These are phyloP conservation scores for Protobothrops flavoviridis DNA, from an alignment of 2,113 vertebrate genomes.

Conservation along the genomic window DNA sequence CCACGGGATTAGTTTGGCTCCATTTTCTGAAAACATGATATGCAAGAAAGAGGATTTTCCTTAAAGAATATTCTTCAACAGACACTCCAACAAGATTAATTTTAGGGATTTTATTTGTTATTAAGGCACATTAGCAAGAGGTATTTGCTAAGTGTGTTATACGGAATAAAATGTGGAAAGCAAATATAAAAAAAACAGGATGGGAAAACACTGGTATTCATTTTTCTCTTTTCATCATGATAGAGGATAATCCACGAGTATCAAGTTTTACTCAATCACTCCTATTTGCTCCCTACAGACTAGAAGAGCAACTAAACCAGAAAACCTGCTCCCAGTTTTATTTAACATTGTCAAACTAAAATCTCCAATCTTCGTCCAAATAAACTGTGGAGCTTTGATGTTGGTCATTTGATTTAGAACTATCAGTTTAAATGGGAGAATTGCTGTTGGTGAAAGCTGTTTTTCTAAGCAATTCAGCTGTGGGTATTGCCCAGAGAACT, in stretches of 20 bases:
- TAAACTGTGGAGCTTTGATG: background rate
- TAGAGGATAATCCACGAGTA: background rate
- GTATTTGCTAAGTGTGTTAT: slow-evolving; percentile 13
- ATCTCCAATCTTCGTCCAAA: no score
- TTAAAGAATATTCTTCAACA: slow-evolving; percentile 34
- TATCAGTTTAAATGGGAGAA: background rate
- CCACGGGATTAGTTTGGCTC: slow-evolving; percentile 45
- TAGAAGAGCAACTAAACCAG: no score
- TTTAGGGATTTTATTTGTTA: slow-evolving; percentile 24
- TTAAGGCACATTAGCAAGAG: slow-evolving; percentile 21
- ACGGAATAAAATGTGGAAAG: background rate
- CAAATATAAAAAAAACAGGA: background rate
- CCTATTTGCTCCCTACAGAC: no score
- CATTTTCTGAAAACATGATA: slow-evolving; percentile 41
- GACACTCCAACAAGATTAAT: slow-evolving; percentile 10
- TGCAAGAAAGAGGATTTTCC: slow-evolving; percentile 38
- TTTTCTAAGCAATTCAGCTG: background rate
- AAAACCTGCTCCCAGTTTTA: no score
- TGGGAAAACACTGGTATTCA: background rate
- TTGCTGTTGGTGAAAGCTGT: background rate
- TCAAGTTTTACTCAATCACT: background rate
- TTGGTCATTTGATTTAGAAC: background rate
- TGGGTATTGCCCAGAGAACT: no score
- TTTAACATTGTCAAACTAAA: no score
- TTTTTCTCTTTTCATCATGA: background rate